A percentile compares a stretch with the other conserved stretches of the same genome.
Conservation (phyloP, 2,797 vertebrate species). For the Leuciscus waleckii region DNA sequence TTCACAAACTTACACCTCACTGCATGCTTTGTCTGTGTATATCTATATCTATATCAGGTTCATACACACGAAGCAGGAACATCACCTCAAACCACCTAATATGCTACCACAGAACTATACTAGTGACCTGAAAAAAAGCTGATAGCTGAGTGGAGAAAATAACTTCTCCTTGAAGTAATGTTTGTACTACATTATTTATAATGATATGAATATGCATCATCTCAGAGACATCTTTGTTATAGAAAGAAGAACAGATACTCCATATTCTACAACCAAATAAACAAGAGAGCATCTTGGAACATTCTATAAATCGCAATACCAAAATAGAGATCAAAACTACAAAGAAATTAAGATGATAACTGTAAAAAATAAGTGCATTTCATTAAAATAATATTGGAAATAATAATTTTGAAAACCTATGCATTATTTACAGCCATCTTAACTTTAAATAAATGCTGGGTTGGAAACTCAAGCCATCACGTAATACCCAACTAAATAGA, state of each 20-base stretch:
- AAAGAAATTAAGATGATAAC: background rate
- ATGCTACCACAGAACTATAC: background rate
- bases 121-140: background rate
- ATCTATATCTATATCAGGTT: background rate
- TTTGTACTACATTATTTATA: constrained; percentile 13
- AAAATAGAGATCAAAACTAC: background rate
- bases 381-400: background rate
- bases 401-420: background rate
- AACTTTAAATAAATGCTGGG: background rate
- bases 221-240: background rate
- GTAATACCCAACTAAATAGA: background rate
- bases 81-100: background rate
- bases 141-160: constrained; percentile 5
- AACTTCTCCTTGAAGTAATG: background rate
- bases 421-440: background rate
- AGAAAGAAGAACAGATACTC: background rate
- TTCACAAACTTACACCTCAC: background rate
- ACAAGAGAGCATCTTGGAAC: too few relatives aligned
- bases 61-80: background rate
- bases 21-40: background rate
- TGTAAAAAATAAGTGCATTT: background rate
- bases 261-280: background rate
- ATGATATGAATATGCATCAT: constrained; percentile 17
- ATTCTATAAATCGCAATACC: background rate
- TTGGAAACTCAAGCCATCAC: background rate